A percentile compares a stretch with the other conserved stretches of the same genome.
Evolutionary conservation across 2,113 vertebrate species (phyloP).

Genomic region (Aegithalos caudatus): DNA sequence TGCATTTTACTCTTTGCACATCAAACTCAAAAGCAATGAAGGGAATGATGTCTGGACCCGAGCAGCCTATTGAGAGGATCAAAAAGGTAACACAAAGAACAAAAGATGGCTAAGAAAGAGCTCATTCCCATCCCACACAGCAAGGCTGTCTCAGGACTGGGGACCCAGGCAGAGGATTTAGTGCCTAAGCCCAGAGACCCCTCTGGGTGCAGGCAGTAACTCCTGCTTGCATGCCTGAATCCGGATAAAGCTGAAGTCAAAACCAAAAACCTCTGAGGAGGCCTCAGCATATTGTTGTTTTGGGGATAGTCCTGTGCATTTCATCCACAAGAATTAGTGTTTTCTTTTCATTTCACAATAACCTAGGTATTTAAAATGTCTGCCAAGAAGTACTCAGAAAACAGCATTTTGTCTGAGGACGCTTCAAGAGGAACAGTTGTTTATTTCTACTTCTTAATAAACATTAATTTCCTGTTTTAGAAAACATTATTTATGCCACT

Average conservation of each 20-base stretch:
- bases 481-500: slow-evolving; percentile 44
- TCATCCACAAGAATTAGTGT: slow-evolving; percentile 34
- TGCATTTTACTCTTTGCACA: background rate
- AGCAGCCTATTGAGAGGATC: slow-evolving; percentile 31
- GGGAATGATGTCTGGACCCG: background rate
- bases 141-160: background rate
- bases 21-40: background rate
- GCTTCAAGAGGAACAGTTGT: slow-evolving; percentile 33
- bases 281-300: slow-evolving; percentile 44
- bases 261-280: slow-evolving; percentile 10
- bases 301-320: slow-evolving; percentile 13
- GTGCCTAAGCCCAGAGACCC: slow-evolving; percentile 24
- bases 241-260: background rate
- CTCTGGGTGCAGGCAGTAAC: slow-evolving; percentile 20
- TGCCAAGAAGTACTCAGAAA: slow-evolving; percentile 48
- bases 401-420: slow-evolving; percentile 17
- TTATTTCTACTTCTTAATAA: slow-evolving; percentile 46
- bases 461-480: slow-evolving; percentile 72
- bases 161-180: slow-evolving; percentile 33
- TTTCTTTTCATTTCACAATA: slow-evolving; percentile 68
- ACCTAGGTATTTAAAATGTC: slow-evolving; percentile 41
- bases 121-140: background rate
- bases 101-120: slow-evolving; percentile 27
- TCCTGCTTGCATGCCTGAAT: background rate
- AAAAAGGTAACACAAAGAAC: slow-evolving; percentile 46